A percentile compares a stretch with the other conserved stretches of the same genome.
Evolutionary conservation across 2,888 invertebrate genomes (phyloP).

Genomic region (Athalia rosae): DNA sequence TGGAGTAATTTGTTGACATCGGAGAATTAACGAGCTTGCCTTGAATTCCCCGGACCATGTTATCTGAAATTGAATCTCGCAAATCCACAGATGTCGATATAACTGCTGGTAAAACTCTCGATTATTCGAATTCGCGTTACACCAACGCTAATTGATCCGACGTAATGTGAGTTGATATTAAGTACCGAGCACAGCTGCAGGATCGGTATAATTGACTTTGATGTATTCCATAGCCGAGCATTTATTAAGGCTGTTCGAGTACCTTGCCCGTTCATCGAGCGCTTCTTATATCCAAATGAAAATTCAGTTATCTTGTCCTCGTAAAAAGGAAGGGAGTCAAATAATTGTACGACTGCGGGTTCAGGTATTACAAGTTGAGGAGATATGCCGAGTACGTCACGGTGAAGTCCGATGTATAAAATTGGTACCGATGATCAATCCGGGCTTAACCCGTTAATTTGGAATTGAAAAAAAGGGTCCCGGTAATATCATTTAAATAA

Average conservation of each 20-base stretch:
- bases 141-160: constrained; percentile 13
- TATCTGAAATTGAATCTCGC: constrained; percentile 45
- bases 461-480: constrained; percentile 1
- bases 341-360: neutral
- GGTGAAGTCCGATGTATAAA: neutral
- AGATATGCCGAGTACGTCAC: constrained; percentile 4
- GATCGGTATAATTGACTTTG: neutral
- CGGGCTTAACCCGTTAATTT: constrained; percentile 13
- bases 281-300: neutral
- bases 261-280: neutral
- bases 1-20: constrained; percentile 45
- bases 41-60: constrained; percentile 2
- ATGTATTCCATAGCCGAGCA: neutral
- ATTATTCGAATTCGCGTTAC: constrained; percentile 11
- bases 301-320: neutral
- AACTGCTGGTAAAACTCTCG: neutral
- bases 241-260: neutral
- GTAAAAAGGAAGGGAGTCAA: neutral
- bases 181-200: neutral
- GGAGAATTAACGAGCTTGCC: constrained; percentile 25
- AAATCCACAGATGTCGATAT: constrained; percentile 22
- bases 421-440: constrained; percentile 36
- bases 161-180: neutral
- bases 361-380: neutral
- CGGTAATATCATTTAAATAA: constrained; percentile 28